Percentiles rank a stretch among this genome's conserved stretches.
Conservation (phyloP, 2,797 vertebrate species). For the Protosalanx chinensis region DNA sequence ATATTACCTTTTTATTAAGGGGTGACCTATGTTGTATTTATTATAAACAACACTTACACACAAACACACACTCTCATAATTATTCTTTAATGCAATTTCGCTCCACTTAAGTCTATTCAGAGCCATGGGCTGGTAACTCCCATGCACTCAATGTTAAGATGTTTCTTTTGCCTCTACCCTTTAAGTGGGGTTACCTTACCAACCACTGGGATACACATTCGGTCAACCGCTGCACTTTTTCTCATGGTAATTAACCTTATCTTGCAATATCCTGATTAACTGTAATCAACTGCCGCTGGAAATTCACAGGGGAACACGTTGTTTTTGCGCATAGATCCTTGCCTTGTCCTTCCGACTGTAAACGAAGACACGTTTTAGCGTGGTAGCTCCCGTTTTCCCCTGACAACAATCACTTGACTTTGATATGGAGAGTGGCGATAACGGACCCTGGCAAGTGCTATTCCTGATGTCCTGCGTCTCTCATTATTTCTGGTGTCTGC, state of each 20-base stretch:
- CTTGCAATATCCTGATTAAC: not conserved
- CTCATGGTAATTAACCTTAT: not conserved
- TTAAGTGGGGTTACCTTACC: not conserved
- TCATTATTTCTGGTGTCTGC: not conserved
- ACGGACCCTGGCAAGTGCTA: not conserved
- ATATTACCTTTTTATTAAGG: not conserved
- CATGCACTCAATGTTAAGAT: not conserved
- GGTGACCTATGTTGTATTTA: not conserved
- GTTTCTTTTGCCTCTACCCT: not conserved
- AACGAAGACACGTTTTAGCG: not conserved
- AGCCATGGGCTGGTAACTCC: not conserved
- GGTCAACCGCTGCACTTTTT: not conserved
- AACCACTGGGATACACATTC: not conserved
- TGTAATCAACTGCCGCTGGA: not conserved
- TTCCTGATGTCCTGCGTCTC: not conserved
- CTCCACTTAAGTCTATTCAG: not conserved
- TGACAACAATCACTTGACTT: not conserved
- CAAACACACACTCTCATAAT: slow-evolving; percentile 3
- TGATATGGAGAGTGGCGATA: no score
- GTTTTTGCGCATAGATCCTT: no score
- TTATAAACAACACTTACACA: not conserved
- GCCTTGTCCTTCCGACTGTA: not conserved
- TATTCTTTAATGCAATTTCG: slow-evolving; percentile 12
- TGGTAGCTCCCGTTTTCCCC: not conserved
- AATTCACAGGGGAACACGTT: no score